These are phyloP conservation scores for Melanotaenia trifasciata DNA, from an alignment of 2,797 vertebrate genomes.

Conservation along the genomic window DNA sequence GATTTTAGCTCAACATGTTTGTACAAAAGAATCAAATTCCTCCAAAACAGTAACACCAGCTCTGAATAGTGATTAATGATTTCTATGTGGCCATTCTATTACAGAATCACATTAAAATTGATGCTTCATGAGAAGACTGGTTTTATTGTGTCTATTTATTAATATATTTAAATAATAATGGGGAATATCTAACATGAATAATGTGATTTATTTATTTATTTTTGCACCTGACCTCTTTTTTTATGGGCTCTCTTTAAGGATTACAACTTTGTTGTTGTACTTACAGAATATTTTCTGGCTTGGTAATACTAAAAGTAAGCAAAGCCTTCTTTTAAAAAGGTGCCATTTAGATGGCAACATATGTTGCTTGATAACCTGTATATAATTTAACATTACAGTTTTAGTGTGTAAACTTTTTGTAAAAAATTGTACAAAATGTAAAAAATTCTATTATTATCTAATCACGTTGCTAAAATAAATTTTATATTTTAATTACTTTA, in stretches of 20 bases:
- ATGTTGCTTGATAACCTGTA: not conserved
- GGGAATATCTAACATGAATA: too few species aligned
- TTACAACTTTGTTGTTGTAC: not conserved
- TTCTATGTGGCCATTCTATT: too few species aligned
- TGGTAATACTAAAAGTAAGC: not conserved
- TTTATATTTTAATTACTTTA: not conserved
- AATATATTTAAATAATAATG: too few species aligned
- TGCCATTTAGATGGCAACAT: not conserved
- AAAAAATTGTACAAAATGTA: not conserved
- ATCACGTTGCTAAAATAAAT: not conserved
- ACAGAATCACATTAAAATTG: too few species aligned
- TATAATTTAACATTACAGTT: not conserved
- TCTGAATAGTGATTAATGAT: too few species aligned
- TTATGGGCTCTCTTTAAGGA: too few species aligned
- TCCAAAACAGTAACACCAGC: too few species aligned
- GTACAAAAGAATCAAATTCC: too few species aligned
- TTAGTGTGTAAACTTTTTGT: not conserved
- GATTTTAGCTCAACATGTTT: not conserved
- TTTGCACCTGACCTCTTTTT: too few species aligned
- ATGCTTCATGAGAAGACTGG: too few species aligned
- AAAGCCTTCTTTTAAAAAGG: not conserved
- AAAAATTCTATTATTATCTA: not conserved
- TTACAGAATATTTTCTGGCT: not conserved
- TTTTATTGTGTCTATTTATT: too few species aligned
- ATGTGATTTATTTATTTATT: too few species aligned